Base-by-base conservation (phyloP, 2,797 vertebrate species). In the Coracias cyanogaster region DNA sequence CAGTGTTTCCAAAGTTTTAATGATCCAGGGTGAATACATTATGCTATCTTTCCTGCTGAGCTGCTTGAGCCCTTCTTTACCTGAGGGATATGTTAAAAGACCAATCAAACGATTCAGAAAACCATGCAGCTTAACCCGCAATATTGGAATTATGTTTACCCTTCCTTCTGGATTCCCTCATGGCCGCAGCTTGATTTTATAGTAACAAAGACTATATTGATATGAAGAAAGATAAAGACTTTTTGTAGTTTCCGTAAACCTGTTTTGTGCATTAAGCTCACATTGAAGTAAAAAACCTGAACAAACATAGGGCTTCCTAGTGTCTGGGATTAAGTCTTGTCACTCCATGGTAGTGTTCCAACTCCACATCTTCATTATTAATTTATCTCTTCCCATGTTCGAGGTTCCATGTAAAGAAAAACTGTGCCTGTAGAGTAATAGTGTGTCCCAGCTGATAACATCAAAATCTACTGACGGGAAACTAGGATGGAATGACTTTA, bases 1-100 rank as follows among this genome's bases (percentile, higher is more conserved):
- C 8, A 58, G 31, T 45, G 12, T 70, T 95, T 95, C 37, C 64
- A 58, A 93, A 82, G 45, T 90, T 83, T 90, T 96, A 97, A 95
- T 78, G 52, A 85, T 70, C n/a, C 5, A 7, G 37, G 24, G 29
- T 87, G 58, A 96, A 96, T 48, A 89, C 55, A 90, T 90, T 94
- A 89, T 1, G 2, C 9, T 71, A 18, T 31, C n/a, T 94, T 91
- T 71, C 85, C 78, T 45, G 61, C 6, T 90, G 74, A 95, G 67
- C 5, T 86, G 19, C 45, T 26, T 58, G 51, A 94, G 43, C 37
- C 29, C 13, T 61, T 88, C 52, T 71, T 94, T 81, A 90, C 62
- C 43, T 60, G 39, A 91, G 81, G 28, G 73, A 58, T 37, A 60
- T 46, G 25, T 43, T 49, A 86, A 82, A 91, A 91, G 22, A 87